These are phyloP conservation scores for Phenganax marumi DNA, from an alignment of 92 coral and sea anemone genomes.

Conservation along the genomic window DNA sequence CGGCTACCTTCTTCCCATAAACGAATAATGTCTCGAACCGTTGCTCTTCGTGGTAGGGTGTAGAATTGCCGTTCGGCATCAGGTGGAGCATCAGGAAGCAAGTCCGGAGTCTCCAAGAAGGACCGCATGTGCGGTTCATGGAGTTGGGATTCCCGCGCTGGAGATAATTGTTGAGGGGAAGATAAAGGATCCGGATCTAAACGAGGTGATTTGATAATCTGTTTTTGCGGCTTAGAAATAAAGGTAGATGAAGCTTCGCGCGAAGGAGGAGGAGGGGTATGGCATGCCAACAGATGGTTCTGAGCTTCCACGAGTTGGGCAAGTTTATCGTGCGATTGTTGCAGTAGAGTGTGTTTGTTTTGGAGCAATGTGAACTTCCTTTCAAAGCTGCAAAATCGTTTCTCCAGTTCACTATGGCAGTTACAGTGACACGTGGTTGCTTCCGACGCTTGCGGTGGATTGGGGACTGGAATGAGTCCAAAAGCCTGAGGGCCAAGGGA, in stretches of 20 bases:
- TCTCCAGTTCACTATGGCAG: conserved; percentile 60
- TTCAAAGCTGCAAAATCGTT: conserved; percentile 34
- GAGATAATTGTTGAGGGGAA: conserved; percentile 29
- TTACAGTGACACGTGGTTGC: conserved; percentile 40
- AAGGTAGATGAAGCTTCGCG: conserved; percentile 25
- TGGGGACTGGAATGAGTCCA: conserved; percentile 76
- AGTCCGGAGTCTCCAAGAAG: conserved; percentile 6
- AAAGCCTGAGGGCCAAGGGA: conserved; percentile 70
- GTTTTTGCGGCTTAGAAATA: conserved; percentile 24
- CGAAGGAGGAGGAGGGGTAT: conserved; percentile 54
- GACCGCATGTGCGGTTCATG: conserved; percentile 14
- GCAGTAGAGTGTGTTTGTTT: conserved; percentile 75
- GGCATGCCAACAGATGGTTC: conserved; percentile 83
- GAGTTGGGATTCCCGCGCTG: conserved; percentile 15
- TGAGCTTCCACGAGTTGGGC: conserved; percentile 97
- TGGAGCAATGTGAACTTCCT: conserved; percentile 68
- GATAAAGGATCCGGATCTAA: conserved; percentile 27
- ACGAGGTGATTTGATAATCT: conserved; percentile 16
- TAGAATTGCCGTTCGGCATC: conserved; percentile 28
- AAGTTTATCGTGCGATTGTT: conserved; percentile 84
- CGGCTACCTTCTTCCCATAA: conserved; percentile 93
- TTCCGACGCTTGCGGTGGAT: conserved; percentile 46
- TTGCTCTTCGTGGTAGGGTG: conserved; percentile 85
- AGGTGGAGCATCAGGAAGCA: neutral
- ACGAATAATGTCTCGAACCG: conserved; percentile 89